phyloP scores from a whole-genome alignment of 2,888 invertebrate genomes.

The Fissipunctia ypsillon region DNA sequence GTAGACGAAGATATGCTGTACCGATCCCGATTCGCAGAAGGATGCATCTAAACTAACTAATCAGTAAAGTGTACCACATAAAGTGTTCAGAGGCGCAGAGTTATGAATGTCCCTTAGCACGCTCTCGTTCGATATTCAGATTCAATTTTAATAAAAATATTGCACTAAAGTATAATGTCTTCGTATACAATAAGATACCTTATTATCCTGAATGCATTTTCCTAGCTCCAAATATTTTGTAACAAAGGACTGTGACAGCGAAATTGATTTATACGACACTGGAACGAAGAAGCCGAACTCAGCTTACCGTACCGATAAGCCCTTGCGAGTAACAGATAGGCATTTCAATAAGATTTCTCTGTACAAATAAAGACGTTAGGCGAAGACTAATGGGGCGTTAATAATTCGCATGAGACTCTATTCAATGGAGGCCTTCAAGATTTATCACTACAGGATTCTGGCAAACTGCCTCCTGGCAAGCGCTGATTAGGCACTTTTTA shows the following conservation, averaged over 20 bases:
- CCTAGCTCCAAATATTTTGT: slow-evolving; percentile 55
- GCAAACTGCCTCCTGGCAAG: slow-evolving; percentile 89
- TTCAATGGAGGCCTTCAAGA: slow-evolving; percentile 86
- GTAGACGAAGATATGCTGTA: too few relatives aligned
- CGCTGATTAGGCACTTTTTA: slow-evolving; percentile 85
- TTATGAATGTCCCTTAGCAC: background rate
- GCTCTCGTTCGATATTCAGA: background rate
- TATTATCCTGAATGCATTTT: slow-evolving; percentile 58
- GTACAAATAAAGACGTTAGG: slow-evolving; percentile 87
- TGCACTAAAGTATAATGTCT: slow-evolving; percentile 9
- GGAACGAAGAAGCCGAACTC: slow-evolving; percentile 54
- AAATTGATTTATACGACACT: slow-evolving; percentile 71
- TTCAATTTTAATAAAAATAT: background rate
- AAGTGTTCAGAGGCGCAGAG: too few relatives aligned
- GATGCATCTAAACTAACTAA: too few relatives aligned
- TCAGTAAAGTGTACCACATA: background rate
- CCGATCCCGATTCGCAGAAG: too few relatives aligned
- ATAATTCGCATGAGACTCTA: slow-evolving; percentile 88
- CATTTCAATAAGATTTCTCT: slow-evolving; percentile 79
- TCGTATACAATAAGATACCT: slow-evolving; percentile 9
- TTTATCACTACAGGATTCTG: slow-evolving; percentile 88
- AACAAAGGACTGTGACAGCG: slow-evolving; percentile 66
- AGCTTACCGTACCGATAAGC: slow-evolving; percentile 70
- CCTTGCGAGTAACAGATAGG: slow-evolving; percentile 73
- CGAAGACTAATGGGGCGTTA: slow-evolving; percentile 88